Percentiles rank a stretch among this genome's conserved stretches.
phyloP scores from a whole-genome alignment of 2,888 invertebrate genomes.

The Caenorhabditis japonica region DNA sequence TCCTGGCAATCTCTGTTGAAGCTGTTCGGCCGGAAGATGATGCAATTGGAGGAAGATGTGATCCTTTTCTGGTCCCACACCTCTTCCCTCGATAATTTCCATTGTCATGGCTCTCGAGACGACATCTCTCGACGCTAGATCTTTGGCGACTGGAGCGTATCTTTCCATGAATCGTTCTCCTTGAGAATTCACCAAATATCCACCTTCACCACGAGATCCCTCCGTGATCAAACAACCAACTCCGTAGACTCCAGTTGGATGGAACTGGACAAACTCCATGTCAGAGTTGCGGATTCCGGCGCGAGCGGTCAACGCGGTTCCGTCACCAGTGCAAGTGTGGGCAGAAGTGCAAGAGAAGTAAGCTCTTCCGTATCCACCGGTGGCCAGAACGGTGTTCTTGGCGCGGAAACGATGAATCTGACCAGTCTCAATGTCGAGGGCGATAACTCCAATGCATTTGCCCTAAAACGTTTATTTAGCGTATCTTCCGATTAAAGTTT shows the following conservation, averaged over 20 bases:
- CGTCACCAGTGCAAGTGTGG: slow-evolving; percentile 92
- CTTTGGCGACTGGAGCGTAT: slow-evolving; percentile 97
- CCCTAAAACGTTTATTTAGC: slow-evolving; percentile 81
- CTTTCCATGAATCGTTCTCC: slow-evolving; percentile 86
- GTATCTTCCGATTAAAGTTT: slow-evolving; percentile 78
- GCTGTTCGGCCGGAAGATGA: slow-evolving; percentile 93
- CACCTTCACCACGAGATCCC: slow-evolving; percentile 88
- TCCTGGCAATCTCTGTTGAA: slow-evolving; percentile 83
- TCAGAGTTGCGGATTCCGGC: slow-evolving; percentile 94
- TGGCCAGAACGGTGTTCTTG: slow-evolving; percentile 85
- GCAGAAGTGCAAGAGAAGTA: slow-evolving; percentile 99
- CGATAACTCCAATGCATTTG: slow-evolving; percentile 85
- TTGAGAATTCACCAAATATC: slow-evolving; percentile 93
- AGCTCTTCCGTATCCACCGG: slow-evolving; percentile 83
- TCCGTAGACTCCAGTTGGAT: slow-evolving; percentile 98
- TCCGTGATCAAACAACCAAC: slow-evolving; percentile 98
- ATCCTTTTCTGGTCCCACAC: slow-evolving; percentile 89
- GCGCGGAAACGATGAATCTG: slow-evolving; percentile 89
- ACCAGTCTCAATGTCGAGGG: slow-evolving; percentile 94
- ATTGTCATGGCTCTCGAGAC: slow-evolving; percentile 97
- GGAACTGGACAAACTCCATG: slow-evolving; percentile 99
- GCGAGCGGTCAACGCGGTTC: slow-evolving; percentile 88
- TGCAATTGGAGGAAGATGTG: slow-evolving; percentile 84
- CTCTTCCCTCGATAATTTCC: slow-evolving; percentile 86
- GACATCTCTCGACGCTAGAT: slow-evolving; percentile 96